Evolutionary conservation across 1,140 invertebrate species (phyloP), one percentile per base, ranked within the genome.

Genomic region (Pentalonia nigronervosa): DNA sequence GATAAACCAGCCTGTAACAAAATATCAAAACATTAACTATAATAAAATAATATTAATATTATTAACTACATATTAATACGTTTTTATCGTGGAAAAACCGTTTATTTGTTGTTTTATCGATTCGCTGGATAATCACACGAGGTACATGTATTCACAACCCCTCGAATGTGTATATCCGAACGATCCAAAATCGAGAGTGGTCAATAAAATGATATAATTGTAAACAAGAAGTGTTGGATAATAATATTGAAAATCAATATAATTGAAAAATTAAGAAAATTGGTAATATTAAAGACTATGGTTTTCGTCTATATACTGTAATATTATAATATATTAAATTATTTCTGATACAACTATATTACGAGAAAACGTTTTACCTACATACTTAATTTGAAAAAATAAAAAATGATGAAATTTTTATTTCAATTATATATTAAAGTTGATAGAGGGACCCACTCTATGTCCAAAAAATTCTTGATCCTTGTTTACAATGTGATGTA

Each of bases 1-100:
- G 47, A 3, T n/a, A 93, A 53, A 7, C 91, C 91, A 17, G 91
- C 91, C 91, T 93, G 67, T 36, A 92, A 90, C 34, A 67, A 90
- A 45, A 67, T 6, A 6, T 23, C 14, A 45, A 60, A 90, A 90
- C 3, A 50, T 50, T 50, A 76, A 76, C n/a, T 30, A n/a, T 17
- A n/a, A 67, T 67, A 67, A 67, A 4, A n/a, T 6, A 30, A 14
- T 17, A 11, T 17, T 67, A n/a, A n/a, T 67, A 30, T 17, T 30
- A n/a, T 67, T 30, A n/a, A 67, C 14, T 53, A n/a, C 8, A n/a
- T 36, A 53, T n/a, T n/a, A n/a, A 53, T 89, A 53, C 23, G n/a
- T 89, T 89, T 53, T 47, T 53, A 25, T 87, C 7, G 7, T 50
- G 17, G n/a, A 89, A 23, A 48, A 86, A 17, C 34, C 81, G 34